Evolutionary conservation across 2,888 invertebrate genomes (phyloP).

Genomic region (Acanthacorydalis orientalis): DNA sequence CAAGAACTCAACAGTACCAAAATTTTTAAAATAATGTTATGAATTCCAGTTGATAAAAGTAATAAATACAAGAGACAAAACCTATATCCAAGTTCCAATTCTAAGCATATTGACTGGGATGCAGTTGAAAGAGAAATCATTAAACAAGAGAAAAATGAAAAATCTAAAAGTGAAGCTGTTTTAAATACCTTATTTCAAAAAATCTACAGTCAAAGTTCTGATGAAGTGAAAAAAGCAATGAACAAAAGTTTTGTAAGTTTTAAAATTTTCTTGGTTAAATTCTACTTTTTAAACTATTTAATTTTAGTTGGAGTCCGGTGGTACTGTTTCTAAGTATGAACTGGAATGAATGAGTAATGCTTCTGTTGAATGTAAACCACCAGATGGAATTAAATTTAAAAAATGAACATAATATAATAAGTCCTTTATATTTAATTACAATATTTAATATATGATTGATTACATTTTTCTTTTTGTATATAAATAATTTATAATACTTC

Average conservation of each 20-base stretch:
- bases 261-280: slow-evolving; percentile 1
- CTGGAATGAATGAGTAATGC: slow-evolving; percentile 76
- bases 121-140: slow-evolving; percentile 72
- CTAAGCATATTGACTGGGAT: slow-evolving; percentile 71
- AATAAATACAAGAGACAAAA: background rate
- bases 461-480: too few species aligned
- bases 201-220: slow-evolving; percentile 82
- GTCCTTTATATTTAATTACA: too few species aligned
- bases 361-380: slow-evolving; percentile 77
- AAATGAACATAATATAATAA: slow-evolving; percentile 45
- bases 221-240: slow-evolving; percentile 92
- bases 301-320: slow-evolving; percentile 76
- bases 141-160: slow-evolving; percentile 59
- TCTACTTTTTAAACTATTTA: slow-evolving; percentile 3
- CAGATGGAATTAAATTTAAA: slow-evolving; percentile 88
- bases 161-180: slow-evolving; percentile 76
- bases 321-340: slow-evolving; percentile 96
- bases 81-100: slow-evolving; percentile 38
- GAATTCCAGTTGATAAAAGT: background rate
- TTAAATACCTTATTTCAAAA: slow-evolving; percentile 81
- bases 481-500: too few species aligned
- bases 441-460: too few species aligned
- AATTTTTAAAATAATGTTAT: background rate
- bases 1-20: background rate
- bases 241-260: slow-evolving; percentile 87